Evolutionary conservation across 2,113 vertebrate genomes (phyloP).

Genomic region (Lophochroa leadbeateri): DNA sequence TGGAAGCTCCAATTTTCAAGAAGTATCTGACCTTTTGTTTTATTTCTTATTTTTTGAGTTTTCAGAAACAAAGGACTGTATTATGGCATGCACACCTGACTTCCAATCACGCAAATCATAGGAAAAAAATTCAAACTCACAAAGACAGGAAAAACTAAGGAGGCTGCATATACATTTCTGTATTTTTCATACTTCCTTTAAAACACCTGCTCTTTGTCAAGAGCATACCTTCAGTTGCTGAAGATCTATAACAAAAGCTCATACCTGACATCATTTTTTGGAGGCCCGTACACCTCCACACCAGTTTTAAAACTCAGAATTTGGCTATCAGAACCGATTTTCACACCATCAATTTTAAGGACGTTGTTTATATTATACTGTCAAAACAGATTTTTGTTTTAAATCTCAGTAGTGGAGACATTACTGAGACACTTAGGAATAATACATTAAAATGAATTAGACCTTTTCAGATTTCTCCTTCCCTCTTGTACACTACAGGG

Average conservation of each 20-base stretch:
- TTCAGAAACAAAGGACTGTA: background rate
- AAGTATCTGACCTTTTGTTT: background rate
- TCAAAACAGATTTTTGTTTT: background rate
- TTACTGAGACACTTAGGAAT: background rate
- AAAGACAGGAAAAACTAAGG: background rate
- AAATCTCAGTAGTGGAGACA: background rate
- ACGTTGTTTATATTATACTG: background rate
- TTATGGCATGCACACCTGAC: background rate
- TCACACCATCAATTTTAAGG: background rate
- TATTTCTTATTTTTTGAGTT: background rate
- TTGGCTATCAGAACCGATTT: background rate
- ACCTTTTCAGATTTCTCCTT: background rate
- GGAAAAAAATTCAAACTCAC: background rate
- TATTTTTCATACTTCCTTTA: background rate
- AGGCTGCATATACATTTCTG: background rate
- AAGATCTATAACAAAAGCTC: background rate
- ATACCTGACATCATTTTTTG: background rate
- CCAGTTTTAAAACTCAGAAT: background rate
- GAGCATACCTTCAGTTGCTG: background rate
- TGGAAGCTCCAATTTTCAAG: accelerated
- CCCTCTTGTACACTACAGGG: background rate
- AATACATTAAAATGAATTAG: background rate
- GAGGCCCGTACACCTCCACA: background rate
- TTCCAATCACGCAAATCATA: background rate
- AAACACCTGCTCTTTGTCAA: background rate